Evolutionary conservation across 2,888 invertebrate genomes (phyloP), one percentile per base, ranked within the genome.

Genomic region (Metellina segmentata): DNA sequence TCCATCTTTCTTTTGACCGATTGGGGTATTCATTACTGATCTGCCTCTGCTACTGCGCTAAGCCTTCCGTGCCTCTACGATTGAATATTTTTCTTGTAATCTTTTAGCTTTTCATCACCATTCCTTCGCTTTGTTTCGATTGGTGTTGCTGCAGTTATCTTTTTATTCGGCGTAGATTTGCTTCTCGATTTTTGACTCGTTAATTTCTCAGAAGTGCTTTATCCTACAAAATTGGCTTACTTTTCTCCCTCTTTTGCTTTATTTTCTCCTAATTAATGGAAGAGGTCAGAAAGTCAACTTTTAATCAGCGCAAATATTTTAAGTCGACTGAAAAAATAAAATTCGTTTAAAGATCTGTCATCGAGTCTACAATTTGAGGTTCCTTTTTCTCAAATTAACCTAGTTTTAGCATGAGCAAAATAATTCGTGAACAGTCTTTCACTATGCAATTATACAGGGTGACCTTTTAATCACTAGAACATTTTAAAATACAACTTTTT

Each of bases 11-110:
- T 79, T 79, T 79, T 34, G 53, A 6, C 20, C 79, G 61, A 79
- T 61, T 61, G 79, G 34, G 79, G 20, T 34, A 79, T 61, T 78
- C 52, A 78, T 52, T 79, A 61, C 61, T 61, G 61, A 69, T 79
- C 49, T 79, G 61, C 61, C 79, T 69, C 34, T 11, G 53, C 34
- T 79, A 34, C 34, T 34, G 34, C 34, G 34, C 4, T 34, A 61
- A 79, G 61, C 34, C 79, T 9, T 20, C 52, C 52, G n/a, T 51
- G 51, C 16, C 8, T n/a, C 61, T 20, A 53, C 19, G 61, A 61
- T 79, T 34, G 61, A 20, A 69, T 16, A 79, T 53, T 79, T 16
- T 52, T 61, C 79, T 20, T 34, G 53, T 34, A 61, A 79, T 16
- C 49, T 77, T 49, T n/a, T 49, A 8, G 61, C 61, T 61, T 61